These are phyloP conservation scores for Psittacara wagleri DNA, from an alignment of 2,113 vertebrate genomes.

Conservation along the genomic window DNA sequence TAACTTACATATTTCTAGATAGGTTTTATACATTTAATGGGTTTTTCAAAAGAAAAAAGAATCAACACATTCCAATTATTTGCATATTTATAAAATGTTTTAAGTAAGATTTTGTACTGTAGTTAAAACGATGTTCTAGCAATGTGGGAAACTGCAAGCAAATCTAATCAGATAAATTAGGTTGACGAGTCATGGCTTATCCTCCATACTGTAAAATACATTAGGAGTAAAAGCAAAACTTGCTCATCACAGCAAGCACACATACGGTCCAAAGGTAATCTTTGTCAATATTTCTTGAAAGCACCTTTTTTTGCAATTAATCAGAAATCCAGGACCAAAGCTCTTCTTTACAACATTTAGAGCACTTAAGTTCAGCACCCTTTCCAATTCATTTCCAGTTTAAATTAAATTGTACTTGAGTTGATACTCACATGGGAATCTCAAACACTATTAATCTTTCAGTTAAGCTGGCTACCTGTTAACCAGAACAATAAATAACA, in stretches of 20 bases:
- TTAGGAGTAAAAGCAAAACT: not conserved
- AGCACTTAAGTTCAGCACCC: not conserved
- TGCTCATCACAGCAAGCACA: not conserved
- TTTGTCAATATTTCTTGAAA: not conserved
- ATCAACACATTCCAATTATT: not conserved
- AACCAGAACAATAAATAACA: not conserved
- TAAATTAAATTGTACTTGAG: slow-evolving; percentile 11
- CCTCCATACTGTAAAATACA: not conserved
- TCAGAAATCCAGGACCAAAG: not conserved
- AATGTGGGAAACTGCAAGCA: not conserved
- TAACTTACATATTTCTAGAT: not conserved
- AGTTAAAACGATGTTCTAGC: not conserved
- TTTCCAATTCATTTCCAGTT: slow-evolving; percentile 15
- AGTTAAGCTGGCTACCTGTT: not conserved
- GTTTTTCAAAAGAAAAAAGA: not conserved
- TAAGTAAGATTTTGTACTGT: not conserved
- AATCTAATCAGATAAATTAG: not conserved
- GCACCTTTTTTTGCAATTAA: not conserved
- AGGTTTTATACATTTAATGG: not conserved
- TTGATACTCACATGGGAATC: not conserved
- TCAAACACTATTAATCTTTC: slow-evolving; percentile 10
- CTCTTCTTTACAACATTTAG: not conserved
- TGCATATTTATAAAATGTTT: not conserved
- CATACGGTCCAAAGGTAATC: not conserved
- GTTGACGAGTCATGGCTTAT: not conserved